Percentiles rank a stretch among this genome's conserved stretches.
Conservation (phyloP, 2,797 vertebrate genomes). For the Telmatherina bonti region DNA sequence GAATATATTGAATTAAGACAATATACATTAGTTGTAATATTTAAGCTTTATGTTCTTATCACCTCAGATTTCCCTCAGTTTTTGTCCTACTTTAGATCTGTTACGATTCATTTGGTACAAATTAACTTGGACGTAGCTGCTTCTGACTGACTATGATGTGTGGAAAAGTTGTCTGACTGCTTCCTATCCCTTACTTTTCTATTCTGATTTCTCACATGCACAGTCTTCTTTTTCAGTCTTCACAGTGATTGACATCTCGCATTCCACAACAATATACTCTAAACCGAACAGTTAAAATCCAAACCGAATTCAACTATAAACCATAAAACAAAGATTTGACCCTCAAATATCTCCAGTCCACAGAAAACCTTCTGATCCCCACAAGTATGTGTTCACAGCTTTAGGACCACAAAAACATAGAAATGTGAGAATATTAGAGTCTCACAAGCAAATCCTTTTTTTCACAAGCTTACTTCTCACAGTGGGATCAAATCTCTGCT, state of each 20-base stretch:
- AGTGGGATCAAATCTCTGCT: slow-evolving; percentile 6
- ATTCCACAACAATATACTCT: background rate
- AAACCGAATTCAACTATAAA: background rate
- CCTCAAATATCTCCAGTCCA: background rate
- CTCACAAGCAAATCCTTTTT: background rate
- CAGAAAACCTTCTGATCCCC: background rate
- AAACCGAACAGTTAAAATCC: background rate
- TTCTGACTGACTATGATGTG: background rate
- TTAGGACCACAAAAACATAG: background rate
- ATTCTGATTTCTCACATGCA: background rate
- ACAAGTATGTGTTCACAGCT: background rate
- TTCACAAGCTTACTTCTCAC: background rate
- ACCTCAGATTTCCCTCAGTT: background rate
- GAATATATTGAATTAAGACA: no score
- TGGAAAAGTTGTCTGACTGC: background rate
- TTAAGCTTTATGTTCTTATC: background rate
- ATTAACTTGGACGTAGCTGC: background rate
- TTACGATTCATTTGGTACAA: background rate
- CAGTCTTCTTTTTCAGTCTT: background rate
- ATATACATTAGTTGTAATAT: no score
- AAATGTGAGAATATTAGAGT: background rate
- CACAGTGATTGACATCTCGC: background rate
- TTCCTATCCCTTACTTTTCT: background rate
- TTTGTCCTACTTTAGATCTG: background rate
- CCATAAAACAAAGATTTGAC: background rate